Base-by-base conservation (phyloP, 2,113 vertebrate species). In the Grammomys dolichurus region DNA sequence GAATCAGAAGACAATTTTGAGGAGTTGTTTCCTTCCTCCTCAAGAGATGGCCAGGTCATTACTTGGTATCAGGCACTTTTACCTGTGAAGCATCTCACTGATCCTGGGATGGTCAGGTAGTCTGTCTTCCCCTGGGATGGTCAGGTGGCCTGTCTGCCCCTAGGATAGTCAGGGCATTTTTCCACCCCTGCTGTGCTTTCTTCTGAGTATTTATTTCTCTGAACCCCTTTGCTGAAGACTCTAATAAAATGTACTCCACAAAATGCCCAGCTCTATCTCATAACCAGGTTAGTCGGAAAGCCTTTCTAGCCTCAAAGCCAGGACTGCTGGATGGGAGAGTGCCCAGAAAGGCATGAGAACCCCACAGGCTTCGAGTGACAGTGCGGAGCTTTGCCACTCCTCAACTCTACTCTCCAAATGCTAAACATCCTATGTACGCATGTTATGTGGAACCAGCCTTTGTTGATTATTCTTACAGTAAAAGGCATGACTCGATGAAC, bases 401-500 rank as follows among this genome's bases (percentile, higher is more conserved):
- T 86, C 28, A 48, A 1, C 28, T 7, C 5, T 20, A 3, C 4
- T 28, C 7, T 5, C 28, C 28, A 33, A 31, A 31, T 63, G 13
- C 14, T 46, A n/a, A 33, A 33, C 19, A 7, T 33, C 10, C 33
- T 72, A 40, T 13, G 12, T 56, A 93, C 40, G 80, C 56, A 40
- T 28, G 17, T 36, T 72, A 54, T 58, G 76, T 67, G 51, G 89
- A 87, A 77, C 63, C 40, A 85, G 16, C 58, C 31, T 88, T 8
- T 56, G 69, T 51, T 90, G 88, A 94, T 81, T 86, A 54, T 73
- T 33, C 58, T 95, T 56, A 77, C 0, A 84, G 36, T 72, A 96
- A 67, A 86, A 80, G 76, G 43, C 82, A 90, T 36, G 93, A 93
- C n/a, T 26, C 82, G 96, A 96, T 94, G 93, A 65, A 56, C 72